phyloP scores from a whole-genome alignment of 2,797 vertebrate genomes.

The Crocodylus rhombifer region DNA sequence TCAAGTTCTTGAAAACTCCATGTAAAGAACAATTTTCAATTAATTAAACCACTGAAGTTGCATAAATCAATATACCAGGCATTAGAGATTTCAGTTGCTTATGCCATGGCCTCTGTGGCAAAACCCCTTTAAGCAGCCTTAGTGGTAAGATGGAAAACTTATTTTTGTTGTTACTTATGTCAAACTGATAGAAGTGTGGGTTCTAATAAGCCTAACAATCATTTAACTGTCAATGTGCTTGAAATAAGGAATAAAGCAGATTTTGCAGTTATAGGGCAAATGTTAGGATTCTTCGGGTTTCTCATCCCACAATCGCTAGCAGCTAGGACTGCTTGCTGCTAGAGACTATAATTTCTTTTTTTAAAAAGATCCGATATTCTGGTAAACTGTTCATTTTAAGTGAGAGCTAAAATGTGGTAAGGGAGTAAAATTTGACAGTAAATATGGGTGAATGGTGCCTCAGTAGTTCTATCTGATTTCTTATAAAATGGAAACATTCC shows the following conservation, averaged over 20 bases:
- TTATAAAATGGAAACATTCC: slow-evolving; percentile 19
- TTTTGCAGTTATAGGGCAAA: neutral
- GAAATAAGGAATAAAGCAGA: slow-evolving; percentile 3
- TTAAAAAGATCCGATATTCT: neutral
- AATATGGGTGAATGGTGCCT: slow-evolving; percentile 29
- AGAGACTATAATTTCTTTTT: slow-evolving; percentile 14
- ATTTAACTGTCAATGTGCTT: neutral
- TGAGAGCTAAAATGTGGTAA: slow-evolving; percentile 24
- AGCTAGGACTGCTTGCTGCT: slow-evolving; percentile 6
- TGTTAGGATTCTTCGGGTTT: slow-evolving; percentile 21
- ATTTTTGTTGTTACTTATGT: slow-evolving; percentile 65
- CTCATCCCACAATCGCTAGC: neutral
- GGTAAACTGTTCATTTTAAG: slow-evolving; percentile 16
- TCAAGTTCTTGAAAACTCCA: slow-evolving; percentile 41
- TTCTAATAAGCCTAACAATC: neutral
- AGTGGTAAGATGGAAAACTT: slow-evolving; percentile 51
- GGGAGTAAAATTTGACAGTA: slow-evolving; percentile 12
- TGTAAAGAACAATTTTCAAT: slow-evolving; percentile 62
- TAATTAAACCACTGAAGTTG: slow-evolving; percentile 66
- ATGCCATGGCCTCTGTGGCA: slow-evolving; percentile 49
- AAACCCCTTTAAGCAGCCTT: slow-evolving; percentile 58
- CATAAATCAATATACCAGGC: slow-evolving; percentile 44
- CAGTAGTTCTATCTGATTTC: slow-evolving; percentile 40
- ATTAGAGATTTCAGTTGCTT: slow-evolving; percentile 57
- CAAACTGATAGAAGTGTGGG: slow-evolving; percentile 37